These are phyloP conservation scores for Watsonalla cultraria DNA, from an alignment of 2,888 invertebrate genomes.

Conservation along the genomic window DNA sequence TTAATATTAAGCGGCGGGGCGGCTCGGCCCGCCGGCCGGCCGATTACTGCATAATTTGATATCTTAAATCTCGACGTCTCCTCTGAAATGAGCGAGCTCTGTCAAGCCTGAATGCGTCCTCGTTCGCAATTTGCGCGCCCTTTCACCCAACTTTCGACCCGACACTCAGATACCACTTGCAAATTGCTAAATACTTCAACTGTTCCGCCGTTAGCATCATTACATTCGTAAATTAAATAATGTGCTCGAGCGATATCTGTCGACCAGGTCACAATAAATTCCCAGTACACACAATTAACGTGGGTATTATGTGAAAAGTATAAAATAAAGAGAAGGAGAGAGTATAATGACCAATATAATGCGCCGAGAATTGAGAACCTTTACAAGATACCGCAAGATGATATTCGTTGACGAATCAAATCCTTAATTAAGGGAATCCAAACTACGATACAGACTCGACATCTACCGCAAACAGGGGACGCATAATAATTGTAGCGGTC, in stretches of 20 bases:
- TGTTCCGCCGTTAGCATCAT: constrained; percentile 26
- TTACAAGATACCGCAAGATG: constrained; percentile 41
- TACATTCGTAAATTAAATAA: constrained; percentile 14
- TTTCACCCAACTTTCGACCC: constrained; percentile 50
- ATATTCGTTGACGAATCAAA: constrained; percentile 63
- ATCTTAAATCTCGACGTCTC: constrained; percentile 65
- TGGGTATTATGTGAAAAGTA: neutral
- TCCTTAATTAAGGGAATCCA: constrained; percentile 74
- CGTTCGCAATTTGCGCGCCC: constrained; percentile 66
- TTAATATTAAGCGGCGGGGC: constrained; percentile 58
- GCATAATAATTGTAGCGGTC: constrained; percentile 79
- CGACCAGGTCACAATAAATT: neutral
- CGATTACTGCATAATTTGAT: constrained; percentile 73
- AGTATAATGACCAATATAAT: constrained; percentile 5
- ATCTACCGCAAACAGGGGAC: constrained; percentile 76
- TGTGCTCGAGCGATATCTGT: neutral
- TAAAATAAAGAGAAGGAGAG: neutral
- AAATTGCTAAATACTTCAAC: constrained; percentile 34
- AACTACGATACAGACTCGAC: constrained; percentile 66
- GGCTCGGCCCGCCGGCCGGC: constrained; percentile 44
- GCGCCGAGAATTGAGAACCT: constrained; percentile 25
- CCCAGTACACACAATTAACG: neutral
- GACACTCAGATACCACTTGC: constrained; percentile 36
- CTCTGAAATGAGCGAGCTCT: constrained; percentile 48
- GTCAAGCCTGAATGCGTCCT: constrained; percentile 61